Conservation (phyloP, 2,888 invertebrate genomes). For the Bembecia ichneumoniformis region DNA sequence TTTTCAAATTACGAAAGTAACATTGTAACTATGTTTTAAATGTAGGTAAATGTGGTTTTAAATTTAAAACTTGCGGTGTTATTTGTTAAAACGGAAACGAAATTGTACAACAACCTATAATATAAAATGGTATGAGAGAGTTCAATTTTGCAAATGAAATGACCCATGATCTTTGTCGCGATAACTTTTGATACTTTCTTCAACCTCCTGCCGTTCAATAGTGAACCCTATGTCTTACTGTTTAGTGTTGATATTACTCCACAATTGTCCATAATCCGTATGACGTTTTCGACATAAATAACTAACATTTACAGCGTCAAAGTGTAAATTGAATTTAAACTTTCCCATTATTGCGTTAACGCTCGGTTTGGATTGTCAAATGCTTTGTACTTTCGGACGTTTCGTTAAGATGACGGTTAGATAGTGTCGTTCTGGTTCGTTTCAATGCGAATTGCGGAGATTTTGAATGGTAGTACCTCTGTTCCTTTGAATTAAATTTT, state of each 20-base stretch:
- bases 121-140: background rate
- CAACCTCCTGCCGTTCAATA: background rate
- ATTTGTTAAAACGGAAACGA: background rate
- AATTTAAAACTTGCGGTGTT: background rate
- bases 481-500: constrained; percentile 10
- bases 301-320: background rate
- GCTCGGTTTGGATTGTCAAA: background rate
- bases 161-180: background rate
- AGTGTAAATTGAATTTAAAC: background rate
- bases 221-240: background rate
- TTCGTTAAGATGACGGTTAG: background rate
- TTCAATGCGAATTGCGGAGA: background rate
- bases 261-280: background rate
- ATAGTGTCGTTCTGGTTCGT: background rate
- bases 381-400: background rate
- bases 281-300: background rate
- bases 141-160: constrained; percentile 1
- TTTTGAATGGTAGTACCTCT: constrained; percentile 11
- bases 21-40: too few relatives aligned
- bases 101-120: background rate
- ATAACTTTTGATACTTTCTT: background rate
- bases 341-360: background rate
- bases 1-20: too few relatives aligned
- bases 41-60: too few relatives aligned
- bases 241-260: background rate